These are phyloP conservation scores for Motacilla alba DNA, from an alignment of 2,113 vertebrate species.

Conservation along the genomic window DNA sequence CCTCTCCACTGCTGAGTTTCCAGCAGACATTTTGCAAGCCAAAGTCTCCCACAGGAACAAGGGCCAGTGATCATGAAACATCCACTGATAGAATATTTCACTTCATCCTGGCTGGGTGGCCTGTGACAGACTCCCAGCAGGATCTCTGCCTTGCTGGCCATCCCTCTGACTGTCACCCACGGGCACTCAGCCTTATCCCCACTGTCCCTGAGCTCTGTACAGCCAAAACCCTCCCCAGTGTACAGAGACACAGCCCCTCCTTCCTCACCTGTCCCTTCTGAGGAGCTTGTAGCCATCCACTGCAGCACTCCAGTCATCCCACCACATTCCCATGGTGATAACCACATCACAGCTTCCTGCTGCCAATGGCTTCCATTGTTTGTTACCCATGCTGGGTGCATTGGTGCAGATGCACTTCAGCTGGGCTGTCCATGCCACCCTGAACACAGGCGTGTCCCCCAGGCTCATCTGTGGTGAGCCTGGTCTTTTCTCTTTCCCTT, in stretches of 20 bases:
- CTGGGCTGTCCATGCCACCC: not conserved
- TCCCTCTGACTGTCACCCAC: not conserved
- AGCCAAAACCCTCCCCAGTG: not conserved
- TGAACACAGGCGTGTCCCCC: fast-evolving
- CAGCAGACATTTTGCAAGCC: not conserved
- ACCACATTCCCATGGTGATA: too few relatives aligned
- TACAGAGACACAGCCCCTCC: not conserved
- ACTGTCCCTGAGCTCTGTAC: not conserved
- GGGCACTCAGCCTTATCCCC: not conserved
- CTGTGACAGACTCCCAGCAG: not conserved
- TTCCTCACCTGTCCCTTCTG: not conserved
- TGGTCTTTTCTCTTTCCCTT: not conserved
- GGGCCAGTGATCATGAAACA: not conserved
- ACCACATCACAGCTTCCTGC: not conserved
- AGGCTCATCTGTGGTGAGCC: not conserved
- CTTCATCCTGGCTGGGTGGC: not conserved
- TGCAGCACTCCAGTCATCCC: not conserved
- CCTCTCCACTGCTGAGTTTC: not conserved
- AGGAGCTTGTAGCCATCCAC: not conserved
- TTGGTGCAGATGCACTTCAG: not conserved
- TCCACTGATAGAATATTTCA: not conserved
- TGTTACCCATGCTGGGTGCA: not conserved
- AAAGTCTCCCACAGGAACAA: not conserved
- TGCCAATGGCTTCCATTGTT: too few relatives aligned
- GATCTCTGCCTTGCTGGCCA: not conserved